Percentiles rank a stretch among this genome's conserved stretches.
phyloP scores from a whole-genome alignment of 2,113 vertebrate genomes.

The Eretmodus cyanostictus region DNA sequence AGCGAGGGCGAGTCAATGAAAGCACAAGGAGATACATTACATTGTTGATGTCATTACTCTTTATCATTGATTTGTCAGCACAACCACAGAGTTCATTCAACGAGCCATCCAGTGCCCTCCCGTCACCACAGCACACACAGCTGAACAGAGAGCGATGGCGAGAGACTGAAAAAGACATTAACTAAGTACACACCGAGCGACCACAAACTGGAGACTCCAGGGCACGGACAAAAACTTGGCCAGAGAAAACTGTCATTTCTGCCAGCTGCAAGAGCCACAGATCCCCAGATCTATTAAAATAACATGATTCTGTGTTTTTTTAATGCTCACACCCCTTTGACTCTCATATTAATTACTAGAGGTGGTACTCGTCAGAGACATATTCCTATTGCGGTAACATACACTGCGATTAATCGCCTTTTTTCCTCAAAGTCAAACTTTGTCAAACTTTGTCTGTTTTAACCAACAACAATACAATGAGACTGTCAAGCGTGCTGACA shows the following conservation, averaged over 20 bases:
- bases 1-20: constrained; percentile 34
- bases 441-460: background rate
- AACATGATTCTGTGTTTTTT: background rate
- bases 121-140: constrained; percentile 27
- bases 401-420: background rate
- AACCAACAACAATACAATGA: background rate
- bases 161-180: background rate
- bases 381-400: background rate
- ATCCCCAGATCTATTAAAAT: background rate
- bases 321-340: background rate
- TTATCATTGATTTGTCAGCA: constrained; percentile 69
- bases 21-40: constrained; percentile 50
- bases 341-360: background rate
- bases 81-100: constrained; percentile 63
- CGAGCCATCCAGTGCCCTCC: constrained; percentile 43
- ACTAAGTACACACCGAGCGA: background rate
- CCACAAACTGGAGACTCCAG: background rate
- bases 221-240: background rate
- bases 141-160: background rate
- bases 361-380: background rate
- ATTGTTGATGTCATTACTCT: constrained; percentile 64
- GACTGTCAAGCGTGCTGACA: background rate
- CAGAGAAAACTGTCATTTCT: background rate
- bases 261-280: background rate
- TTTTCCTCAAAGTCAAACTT: background rate